Conservation (phyloP, 1,140 invertebrate species). For the Papilio helenus region DNA sequence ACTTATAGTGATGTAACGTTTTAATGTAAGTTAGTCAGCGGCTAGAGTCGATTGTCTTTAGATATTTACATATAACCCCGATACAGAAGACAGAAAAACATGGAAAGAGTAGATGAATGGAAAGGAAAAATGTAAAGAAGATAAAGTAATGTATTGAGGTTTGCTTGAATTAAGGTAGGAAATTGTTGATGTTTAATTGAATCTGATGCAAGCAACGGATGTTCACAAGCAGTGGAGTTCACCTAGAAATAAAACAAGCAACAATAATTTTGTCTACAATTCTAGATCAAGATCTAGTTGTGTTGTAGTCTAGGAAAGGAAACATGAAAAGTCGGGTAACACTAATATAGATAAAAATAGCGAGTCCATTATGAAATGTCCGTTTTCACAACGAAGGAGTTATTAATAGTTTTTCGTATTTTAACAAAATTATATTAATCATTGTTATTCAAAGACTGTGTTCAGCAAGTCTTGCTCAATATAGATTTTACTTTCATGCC, state of each 20-base stretch:
- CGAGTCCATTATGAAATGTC: neutral
- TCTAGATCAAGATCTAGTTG: neutral
- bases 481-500: neutral
- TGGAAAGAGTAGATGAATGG: neutral
- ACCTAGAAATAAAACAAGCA: neutral
- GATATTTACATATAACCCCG: slow-evolving; percentile 8
- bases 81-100: neutral
- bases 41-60: neutral
- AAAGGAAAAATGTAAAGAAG: neutral
- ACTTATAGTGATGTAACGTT: neutral
- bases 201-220: neutral
- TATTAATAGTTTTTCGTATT: neutral
- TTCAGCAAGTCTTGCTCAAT: neutral
- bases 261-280: neutral
- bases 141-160: neutral
- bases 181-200: neutral
- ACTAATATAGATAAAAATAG: neutral
- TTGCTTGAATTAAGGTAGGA: neutral
- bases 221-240: neutral
- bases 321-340: neutral
- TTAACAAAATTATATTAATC: neutral
- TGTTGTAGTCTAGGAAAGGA: neutral
- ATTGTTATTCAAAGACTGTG: neutral
- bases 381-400: neutral
- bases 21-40: neutral